These are phyloP conservation scores for Limnodromus scolopaceus DNA, from an alignment of 2,797 vertebrate species.

Conservation along the genomic window DNA sequence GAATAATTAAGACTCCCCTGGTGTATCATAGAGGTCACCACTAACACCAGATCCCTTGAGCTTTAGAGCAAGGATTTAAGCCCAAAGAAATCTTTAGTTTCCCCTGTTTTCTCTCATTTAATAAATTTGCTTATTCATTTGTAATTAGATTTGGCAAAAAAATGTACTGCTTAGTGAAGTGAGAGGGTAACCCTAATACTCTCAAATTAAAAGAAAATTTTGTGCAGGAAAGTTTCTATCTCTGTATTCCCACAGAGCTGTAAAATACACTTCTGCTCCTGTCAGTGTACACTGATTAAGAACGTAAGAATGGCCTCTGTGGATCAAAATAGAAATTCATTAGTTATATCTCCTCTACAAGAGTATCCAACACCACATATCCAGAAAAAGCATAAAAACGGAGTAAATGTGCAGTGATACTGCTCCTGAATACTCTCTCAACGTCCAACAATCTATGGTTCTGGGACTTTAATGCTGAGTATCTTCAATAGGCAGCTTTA, in stretches of 20 bases:
- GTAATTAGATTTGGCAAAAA: not conserved
- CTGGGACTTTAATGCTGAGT: not conserved
- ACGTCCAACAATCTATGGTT: fast-evolving
- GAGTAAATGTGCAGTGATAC: not conserved
- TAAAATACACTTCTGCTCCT: not conserved
- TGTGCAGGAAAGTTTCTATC: not conserved
- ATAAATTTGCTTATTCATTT: not conserved
- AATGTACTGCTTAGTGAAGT: not conserved
- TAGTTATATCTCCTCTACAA: not conserved
- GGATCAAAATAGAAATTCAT: not conserved
- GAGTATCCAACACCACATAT: not conserved
- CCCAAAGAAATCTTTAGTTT: not conserved
- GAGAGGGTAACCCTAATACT: not conserved
- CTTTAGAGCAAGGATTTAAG: not conserved
- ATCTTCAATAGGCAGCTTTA: not conserved
- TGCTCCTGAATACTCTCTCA: not conserved
- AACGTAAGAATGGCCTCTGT: not conserved
- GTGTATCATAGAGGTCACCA: not conserved
- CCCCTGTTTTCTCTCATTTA: not conserved
- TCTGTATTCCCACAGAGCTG: not conserved
- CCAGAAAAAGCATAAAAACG: not conserved
- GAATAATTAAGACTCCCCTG: not conserved
- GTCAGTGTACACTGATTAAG: not conserved
- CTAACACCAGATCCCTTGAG: not conserved
- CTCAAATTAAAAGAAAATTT: not conserved